Evolutionary conservation across 2,888 invertebrate genomes (phyloP).

Genomic region (Leptinotarsa peninsularis): DNA sequence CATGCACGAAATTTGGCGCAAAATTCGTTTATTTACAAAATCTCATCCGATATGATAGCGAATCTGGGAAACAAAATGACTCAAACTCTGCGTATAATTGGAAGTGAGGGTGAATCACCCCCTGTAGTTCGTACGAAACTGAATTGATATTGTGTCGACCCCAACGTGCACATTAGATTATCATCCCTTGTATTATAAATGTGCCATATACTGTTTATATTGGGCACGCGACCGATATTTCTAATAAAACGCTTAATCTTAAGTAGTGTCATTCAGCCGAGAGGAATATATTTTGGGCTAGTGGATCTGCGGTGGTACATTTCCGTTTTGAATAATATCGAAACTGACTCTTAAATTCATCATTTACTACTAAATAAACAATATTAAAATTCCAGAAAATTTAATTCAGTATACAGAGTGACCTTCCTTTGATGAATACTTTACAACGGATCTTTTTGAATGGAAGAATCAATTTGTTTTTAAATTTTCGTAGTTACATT

Average conservation of each 20-base stretch:
- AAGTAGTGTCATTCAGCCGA: constrained; percentile 1
- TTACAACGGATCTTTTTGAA: too few relatives aligned
- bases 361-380: too few relatives aligned
- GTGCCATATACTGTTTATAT: constrained; percentile 42
- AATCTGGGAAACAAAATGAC: constrained; percentile 51
- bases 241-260: constrained; percentile 32
- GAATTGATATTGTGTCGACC: constrained; percentile 36
- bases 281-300: neutral
- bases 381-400: too few relatives aligned
- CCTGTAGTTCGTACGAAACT: constrained; percentile 35
- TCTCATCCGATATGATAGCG: constrained; percentile 25
- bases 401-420: too few relatives aligned
- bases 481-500: too few relatives aligned
- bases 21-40: constrained; percentile 4
- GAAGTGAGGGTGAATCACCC: constrained; percentile 52
- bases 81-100: constrained; percentile 50
- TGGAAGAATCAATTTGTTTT: too few relatives aligned
- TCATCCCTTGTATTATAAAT: constrained; percentile 53
- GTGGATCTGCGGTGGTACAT: neutral
- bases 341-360: too few relatives aligned
- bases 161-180: constrained; percentile 48
- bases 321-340: too few relatives aligned
- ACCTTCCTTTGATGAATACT: too few relatives aligned
- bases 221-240: constrained; percentile 41
- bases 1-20: neutral